Evolutionary conservation across 2,888 invertebrate genomes (phyloP).

Genomic region (Eristalinus aeneus): DNA sequence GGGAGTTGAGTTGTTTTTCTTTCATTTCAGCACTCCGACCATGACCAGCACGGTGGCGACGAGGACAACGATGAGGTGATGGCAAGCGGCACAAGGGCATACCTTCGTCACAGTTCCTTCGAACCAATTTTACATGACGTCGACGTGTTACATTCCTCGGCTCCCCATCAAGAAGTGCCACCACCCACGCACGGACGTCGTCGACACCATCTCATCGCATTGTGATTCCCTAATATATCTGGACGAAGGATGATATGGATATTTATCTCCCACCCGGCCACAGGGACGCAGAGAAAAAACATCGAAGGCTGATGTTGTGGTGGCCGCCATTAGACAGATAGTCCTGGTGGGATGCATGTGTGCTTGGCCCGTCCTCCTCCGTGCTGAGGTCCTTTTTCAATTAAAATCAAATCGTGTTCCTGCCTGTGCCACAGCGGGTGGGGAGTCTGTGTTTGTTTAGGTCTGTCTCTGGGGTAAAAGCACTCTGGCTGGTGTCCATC

Average conservation of each 20-base stretch:
- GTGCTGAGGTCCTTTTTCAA: constrained; percentile 60
- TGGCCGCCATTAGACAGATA: constrained; percentile 45
- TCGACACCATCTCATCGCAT: constrained; percentile 49
- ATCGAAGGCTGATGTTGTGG: constrained; percentile 39
- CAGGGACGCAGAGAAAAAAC: constrained; percentile 18
- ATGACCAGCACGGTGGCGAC: background rate
- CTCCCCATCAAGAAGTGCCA: background rate
- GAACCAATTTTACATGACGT: constrained; percentile 49
- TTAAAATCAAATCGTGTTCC: constrained; percentile 70
- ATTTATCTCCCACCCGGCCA: constrained; percentile 66
- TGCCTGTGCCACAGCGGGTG: constrained; percentile 21
- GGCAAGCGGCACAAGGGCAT: background rate
- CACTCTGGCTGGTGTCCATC: constrained; percentile 19
- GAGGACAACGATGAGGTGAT: background rate
- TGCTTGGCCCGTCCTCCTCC: constrained; percentile 23
- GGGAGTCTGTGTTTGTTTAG: constrained; percentile 58
- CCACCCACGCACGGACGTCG: background rate
- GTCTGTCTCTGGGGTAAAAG: constrained; percentile 53
- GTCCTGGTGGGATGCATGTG: constrained; percentile 9
- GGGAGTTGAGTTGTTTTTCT: constrained; percentile 46
- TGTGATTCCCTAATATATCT: constrained; percentile 54
- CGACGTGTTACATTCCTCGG: constrained; percentile 54
- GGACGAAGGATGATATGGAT: constrained; percentile 67
- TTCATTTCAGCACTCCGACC: constrained; percentile 37
- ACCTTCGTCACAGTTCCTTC: constrained; percentile 17